Evolutionary conservation across 2,888 invertebrate species (phyloP), one percentile per base, ranked within the genome.

Genomic region (Coleophora flavipennella): DNA sequence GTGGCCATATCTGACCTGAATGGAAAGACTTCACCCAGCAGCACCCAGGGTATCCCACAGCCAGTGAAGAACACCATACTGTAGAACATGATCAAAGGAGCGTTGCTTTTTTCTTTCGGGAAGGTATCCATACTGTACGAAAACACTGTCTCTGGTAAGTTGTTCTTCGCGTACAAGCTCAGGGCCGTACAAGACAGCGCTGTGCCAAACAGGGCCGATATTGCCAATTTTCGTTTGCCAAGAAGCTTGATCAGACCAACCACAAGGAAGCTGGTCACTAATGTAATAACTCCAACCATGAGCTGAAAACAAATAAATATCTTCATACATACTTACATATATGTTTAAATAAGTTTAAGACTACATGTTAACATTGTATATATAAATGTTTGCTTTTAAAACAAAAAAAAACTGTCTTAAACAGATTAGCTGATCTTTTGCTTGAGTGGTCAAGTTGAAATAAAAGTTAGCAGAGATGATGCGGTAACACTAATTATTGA

Each of bases 21-120:
- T 0, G 87, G 87, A 48, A 88, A 88, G 7, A 88, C 78, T 62
- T 88, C 88, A 41, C 87, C 86, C 7, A 88, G 67, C 33, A 88
- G 50, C 42, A 86, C 79, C 87, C 88, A 88, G 1, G 87, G 86
- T 11, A 87, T 64, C 10, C 78, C 76, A 3, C 76, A 63, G 7
- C 73, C 81, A 31, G 71, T 75, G 44, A 73, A 78, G 10, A 76
- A 50, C 1, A 74, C 67, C 35, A 86, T 54, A 1, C 66, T 40
- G 35, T 80, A 77, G 54, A 86, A 81, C 35, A 81, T 52, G 1
- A 70, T 51, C 35, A 85, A 55, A 0, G 86, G 83, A 3, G 73
- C 44, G 38, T 74, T 59, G 40, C 79, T 80, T n/a, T 57, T 67
- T 39, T 75, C 65, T 8, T 51, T 51, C 1, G 78, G 75, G 45